Base-by-base conservation (phyloP, 2,113 vertebrate species). In the Myotis yumanensis region DNA sequence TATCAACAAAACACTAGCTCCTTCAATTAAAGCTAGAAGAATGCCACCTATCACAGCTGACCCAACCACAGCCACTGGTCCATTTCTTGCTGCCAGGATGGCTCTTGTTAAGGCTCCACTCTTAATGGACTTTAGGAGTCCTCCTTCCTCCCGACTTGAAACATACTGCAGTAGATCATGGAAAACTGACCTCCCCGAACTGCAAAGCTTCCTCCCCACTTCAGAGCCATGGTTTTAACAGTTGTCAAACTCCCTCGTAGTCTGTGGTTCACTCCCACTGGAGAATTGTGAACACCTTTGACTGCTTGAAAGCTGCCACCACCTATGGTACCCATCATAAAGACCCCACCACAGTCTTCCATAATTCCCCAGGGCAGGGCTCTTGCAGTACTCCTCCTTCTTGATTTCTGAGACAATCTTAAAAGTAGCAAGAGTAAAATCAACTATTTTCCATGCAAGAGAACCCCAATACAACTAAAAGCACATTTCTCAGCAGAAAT, bases 351-450 rank as follows among this genome's bases (percentile, higher is more conserved):
- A 22, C 99, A 99, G 97, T 99, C 99, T 68, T 99, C 99, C 71
- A 99, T 99, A 86, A 99, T 99, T 97, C 99, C 98, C 99, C 99
- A 99, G 75, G 99, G 99, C 99, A 99, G 0, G 99, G 99, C 64
- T 99, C 99, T 7, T 99, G 98, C 23, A 99, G 90, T 99, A 99
- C 52, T 99, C 99, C 99, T 99, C 99, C 99, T 99, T 99, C 98
- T 99, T 99, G 59, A 62, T 23, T 62, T 62, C 46, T 46, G 43
- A 83, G 18, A 48, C 18, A 83, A 83, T 66, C 40, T 48, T 66
- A 43, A 62, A 59, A 62, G 35, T 25, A 57, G n/a, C 51, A 80
- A 37, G 22, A 57, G 22, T 11, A 54, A 80, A 79, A 54, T 35
- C 64, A n/a, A 68, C 32, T 48, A 46, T 25, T 46, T 62, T 62